Conservation (phyloP, 2,113 vertebrate genomes). For the Mormoops blainvillei region DNA sequence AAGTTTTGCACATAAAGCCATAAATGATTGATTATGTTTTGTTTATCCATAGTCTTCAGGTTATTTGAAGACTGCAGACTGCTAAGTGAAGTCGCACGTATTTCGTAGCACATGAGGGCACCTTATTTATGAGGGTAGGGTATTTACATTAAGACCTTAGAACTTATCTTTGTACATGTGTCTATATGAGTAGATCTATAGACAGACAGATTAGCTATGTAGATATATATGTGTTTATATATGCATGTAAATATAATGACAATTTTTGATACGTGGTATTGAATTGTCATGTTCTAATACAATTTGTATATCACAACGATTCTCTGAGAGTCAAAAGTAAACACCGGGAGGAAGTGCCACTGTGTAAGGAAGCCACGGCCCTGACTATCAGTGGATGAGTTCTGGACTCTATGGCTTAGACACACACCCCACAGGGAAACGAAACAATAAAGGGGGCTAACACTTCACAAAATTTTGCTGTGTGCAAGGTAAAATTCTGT, state of each 20-base stretch:
- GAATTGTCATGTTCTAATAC: neutral
- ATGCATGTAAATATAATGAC: neutral
- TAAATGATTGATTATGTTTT: neutral
- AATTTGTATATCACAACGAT: neutral
- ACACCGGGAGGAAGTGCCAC: neutral
- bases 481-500: neutral
- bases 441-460: neutral
- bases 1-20: neutral
- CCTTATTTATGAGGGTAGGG: too few species aligned
- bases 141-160: neutral
- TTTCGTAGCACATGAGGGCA: neutral
- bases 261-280: neutral
- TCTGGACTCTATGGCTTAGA: neutral
- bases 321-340: neutral
- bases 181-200: neutral
- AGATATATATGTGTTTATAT: neutral
- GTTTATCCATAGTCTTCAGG: neutral
- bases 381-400: neutral
- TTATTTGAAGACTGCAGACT: neutral
- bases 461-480: neutral
- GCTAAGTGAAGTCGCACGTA: neutral
- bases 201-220: neutral
- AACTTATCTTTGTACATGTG: neutral
- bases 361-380: neutral
- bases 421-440: neutral